Base-by-base conservation (phyloP, 2,113 vertebrate species). In the Tinamus guttatus region DNA sequence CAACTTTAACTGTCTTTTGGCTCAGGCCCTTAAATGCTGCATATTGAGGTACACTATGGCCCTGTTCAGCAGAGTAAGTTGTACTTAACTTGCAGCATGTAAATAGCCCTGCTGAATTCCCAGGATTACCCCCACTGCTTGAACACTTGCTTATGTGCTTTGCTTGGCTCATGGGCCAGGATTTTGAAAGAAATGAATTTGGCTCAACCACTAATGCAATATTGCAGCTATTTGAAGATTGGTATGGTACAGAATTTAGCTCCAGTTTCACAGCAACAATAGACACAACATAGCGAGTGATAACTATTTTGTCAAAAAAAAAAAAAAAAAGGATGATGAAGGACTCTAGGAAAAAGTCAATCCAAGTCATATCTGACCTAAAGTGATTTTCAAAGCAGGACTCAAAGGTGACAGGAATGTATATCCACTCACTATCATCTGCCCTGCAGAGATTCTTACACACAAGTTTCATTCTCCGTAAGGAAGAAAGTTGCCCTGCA, bases 101-200 rank as follows among this genome's bases (percentile, higher is more conserved):
- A 34, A 86, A 75, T 4, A 36, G 56, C 28, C 24, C 68, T 21
- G 27, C 1, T 81, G 62, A 90, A 62, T 19, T 65, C 58, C 14
- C 65, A 87, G 65, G 58, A 76, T 86, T 88, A 84, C 30, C 11
- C 64, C 22, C 32, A 21, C 32, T 84, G 47, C 62, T 83, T 85
- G 64, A 89, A 81, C 51, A 8, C 64, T 94, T 71, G 36, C 21
- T 71, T 71, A 47, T 27, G 40, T 69, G 69, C 30, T 95, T 81
- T 91, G 19, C 41, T 83, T 90, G 9, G 15, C 30, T 79, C 62
- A 88, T 68, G 64, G 73, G 71, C n/a, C 28, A 76, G 49, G 68
- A 90, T 86, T 96, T 78, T 47, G 73, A 25, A 30, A 81, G 87
- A 95, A 90, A 90, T 91, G 62, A 67, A 74, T 85, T 90, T 87